Base-by-base conservation (phyloP, 2,113 vertebrate genomes). In the Tenebrosternarchus preto region DNA sequence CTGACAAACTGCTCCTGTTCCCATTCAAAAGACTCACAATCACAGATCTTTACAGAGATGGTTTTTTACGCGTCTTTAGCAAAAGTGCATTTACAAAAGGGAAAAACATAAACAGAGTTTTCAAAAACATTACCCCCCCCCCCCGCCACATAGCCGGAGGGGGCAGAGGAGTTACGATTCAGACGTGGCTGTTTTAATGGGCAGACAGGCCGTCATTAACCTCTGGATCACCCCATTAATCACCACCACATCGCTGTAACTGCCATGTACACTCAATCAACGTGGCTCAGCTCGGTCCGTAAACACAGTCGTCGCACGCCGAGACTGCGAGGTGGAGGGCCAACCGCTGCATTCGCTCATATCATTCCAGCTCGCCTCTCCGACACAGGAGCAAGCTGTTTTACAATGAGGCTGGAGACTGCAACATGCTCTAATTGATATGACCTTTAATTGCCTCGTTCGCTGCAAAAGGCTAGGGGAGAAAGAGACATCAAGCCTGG, bases 371-470 rank as follows among this genome's bases (percentile, higher is more conserved):
- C 56, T 66, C 50, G 56, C 60, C 70, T 75, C 61, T 76, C 74
- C 60, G 81, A 86, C 85, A 88, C 86, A 84, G 85, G 76, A 90
- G 90, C 88, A 90, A 92, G 91, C 91, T 92, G 91, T 89, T 92
- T 86, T 85, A 89, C 86, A 92, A 92, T 88, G 91, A 92, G 91
- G 91, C 90, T 88, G 85, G 92, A 93, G 92, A 93, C 90, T 90
- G 88, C 90, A 92, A 90, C 89, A 91, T 88, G 88, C 90, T 89
- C 91, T 93, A 94, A 93, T 94, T 93, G 92, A 94, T 92, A 91
- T 93, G 92, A 93, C 93, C 92, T 93, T 93, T 93, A 93, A 92
- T 93, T 93, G 92, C 89, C 73, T 91, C 89, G 89, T 91, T 91
- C 90, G 88, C 86, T 83, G 90, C 89, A 86, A 90, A 80, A 89